These are phyloP conservation scores for Pristionchus japonicus DNA, from an alignment of 2,888 invertebrate species.

Conservation along the genomic window DNA sequence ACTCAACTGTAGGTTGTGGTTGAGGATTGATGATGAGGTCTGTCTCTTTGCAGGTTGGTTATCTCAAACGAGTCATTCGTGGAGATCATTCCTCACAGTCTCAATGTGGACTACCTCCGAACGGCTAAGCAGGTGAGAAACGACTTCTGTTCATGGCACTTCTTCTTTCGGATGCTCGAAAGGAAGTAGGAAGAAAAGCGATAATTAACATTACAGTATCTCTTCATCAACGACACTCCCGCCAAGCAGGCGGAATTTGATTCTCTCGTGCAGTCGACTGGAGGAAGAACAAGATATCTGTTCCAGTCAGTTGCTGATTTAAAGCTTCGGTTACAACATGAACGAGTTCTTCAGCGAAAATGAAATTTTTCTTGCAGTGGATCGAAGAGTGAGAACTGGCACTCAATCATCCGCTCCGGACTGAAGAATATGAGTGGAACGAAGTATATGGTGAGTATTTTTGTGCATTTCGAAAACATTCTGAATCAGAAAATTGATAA, in stretches of 20 bases:
- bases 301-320: background rate
- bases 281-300: constrained; percentile 28
- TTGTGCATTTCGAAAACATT: background rate
- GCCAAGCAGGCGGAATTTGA: constrained; percentile 32
- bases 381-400: constrained; percentile 34
- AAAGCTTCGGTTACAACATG: background rate
- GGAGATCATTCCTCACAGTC: background rate
- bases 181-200: no score
- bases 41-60: constrained; percentile 26
- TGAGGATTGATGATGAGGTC: no score
- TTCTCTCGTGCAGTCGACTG: background rate
- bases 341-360: background rate
- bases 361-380: no score
- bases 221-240: constrained; percentile 27
- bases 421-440: constrained; percentile 46
- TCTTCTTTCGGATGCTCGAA: no score
- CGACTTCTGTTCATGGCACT: no score
- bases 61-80: constrained; percentile 29
- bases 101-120: background rate
- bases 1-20: no score
- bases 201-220: background rate
- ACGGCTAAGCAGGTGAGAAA: background rate
- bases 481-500: background rate
- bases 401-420: constrained; percentile 39
- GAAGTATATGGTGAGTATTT: background rate